Percentiles rank a stretch among this genome's conserved stretches.
These are phyloP conservation scores for Camponotus vicinus DNA, from an alignment of 1,140 invertebrate species.

Conservation along the genomic window DNA sequence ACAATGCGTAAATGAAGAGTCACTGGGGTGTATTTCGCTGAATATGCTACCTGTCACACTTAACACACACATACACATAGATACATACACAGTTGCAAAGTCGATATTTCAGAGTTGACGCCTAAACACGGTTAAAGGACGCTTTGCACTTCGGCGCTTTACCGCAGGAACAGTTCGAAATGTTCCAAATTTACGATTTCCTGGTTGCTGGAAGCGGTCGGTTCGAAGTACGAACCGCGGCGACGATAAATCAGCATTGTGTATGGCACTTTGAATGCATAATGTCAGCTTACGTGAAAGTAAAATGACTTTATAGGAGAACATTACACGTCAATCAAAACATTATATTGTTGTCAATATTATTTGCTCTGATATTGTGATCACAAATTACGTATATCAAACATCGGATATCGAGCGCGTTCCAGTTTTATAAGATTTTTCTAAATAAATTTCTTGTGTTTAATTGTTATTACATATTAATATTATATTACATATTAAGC, in stretches of 20 bases:
- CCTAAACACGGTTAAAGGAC: conserved; percentile 74
- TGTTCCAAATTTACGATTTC: conserved; percentile 69
- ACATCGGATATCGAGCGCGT: neutral
- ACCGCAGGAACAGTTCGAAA: conserved; percentile 24
- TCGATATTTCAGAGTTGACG: conserved; percentile 70
- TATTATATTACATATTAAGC: neutral
- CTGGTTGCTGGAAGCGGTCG: conserved; percentile 59
- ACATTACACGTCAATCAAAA: neutral
- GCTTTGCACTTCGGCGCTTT: conserved; percentile 43
- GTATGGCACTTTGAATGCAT: conserved; percentile 28
- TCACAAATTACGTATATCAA: neutral
- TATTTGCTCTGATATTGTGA: neutral
- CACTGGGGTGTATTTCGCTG: conserved; percentile 65
- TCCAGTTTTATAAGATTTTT: neutral
- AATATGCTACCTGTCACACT: conserved; percentile 62
- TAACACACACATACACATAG: no score
- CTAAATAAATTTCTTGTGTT: neutral
- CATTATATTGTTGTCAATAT: neutral
- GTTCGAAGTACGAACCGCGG: conserved; percentile 41
- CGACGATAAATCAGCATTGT: conserved; percentile 55
- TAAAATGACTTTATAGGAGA: neutral
- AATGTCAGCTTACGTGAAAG: conserved; percentile 21
- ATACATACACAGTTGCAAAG: conserved; percentile 59
- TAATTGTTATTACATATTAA: neutral
- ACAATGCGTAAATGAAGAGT: conserved; percentile 18